A percentile compares a stretch with the other conserved stretches of the same genome.
These are phyloP conservation scores for Acridotheres tristis DNA, from an alignment of 2,797 vertebrate species.

Conservation along the genomic window DNA sequence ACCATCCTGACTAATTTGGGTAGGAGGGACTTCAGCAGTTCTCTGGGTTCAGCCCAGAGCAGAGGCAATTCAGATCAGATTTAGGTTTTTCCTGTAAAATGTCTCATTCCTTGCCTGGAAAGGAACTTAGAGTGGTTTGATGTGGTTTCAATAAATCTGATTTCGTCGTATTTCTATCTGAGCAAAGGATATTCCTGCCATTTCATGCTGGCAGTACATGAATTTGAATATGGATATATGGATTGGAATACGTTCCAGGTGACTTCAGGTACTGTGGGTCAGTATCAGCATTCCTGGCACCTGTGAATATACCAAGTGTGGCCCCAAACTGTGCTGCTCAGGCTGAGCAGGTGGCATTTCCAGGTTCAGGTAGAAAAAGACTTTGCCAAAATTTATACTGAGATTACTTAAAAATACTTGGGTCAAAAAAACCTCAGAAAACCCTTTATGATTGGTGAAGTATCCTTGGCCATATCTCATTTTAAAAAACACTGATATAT, in stretches of 20 bases:
- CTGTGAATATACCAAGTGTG: neutral
- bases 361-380: neutral
- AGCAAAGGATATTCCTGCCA: neutral
- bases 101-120: neutral
- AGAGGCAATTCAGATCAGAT: neutral
- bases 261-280: neutral
- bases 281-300: neutral
- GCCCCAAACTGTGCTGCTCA: neutral
- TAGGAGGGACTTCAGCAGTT: neutral
- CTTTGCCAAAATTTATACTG: neutral
- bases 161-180: neutral
- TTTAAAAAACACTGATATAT: neutral
- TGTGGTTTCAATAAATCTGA: neutral
- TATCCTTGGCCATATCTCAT: neutral
- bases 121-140: neutral
- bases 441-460: neutral
- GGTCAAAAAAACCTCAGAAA: fast-evolving
- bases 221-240: neutral
- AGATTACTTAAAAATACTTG: neutral
- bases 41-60: neutral
- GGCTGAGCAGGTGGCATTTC: neutral
- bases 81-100: neutral
- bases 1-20: neutral
- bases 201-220: neutral
- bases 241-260: neutral